phyloP scores from a whole-genome alignment of 2,113 vertebrate species.

The Hylia prasina region DNA sequence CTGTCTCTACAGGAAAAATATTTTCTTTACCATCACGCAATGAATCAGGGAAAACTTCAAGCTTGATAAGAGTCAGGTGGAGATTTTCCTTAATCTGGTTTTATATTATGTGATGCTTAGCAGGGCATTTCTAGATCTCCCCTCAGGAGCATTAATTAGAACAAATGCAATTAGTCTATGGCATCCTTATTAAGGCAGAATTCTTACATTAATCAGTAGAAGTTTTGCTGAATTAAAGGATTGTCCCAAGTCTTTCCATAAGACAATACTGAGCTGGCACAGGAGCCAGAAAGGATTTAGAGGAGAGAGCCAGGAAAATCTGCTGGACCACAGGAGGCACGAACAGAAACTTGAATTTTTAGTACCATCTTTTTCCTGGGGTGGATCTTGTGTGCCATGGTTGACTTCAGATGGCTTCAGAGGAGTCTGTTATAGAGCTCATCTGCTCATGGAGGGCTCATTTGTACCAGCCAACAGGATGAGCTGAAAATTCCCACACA shows the following conservation, averaged over 20 bases:
- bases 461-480: neutral
- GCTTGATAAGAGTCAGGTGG: neutral
- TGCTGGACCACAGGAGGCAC: neutral
- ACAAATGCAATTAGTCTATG: neutral
- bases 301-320: neutral
- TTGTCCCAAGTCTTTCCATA: neutral
- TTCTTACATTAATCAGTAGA: constrained; percentile 1
- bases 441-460: neutral
- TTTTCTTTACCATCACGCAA: neutral
- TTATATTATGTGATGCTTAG: neutral
- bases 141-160: neutral
- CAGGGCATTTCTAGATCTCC: neutral
- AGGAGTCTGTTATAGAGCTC: neutral
- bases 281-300: neutral
- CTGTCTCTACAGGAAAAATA: neutral
- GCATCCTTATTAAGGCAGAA: neutral
- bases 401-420: neutral
- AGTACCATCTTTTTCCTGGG: neutral
- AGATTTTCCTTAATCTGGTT: neutral
- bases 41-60: neutral
- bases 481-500: neutral
- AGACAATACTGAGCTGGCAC: neutral
- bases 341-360: neutral
- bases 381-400: neutral
- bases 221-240: neutral